Percentiles rank a stretch among this genome's conserved stretches.
These are phyloP conservation scores for Apeira syringaria DNA, from an alignment of 2,888 invertebrate species.

Conservation along the genomic window DNA sequence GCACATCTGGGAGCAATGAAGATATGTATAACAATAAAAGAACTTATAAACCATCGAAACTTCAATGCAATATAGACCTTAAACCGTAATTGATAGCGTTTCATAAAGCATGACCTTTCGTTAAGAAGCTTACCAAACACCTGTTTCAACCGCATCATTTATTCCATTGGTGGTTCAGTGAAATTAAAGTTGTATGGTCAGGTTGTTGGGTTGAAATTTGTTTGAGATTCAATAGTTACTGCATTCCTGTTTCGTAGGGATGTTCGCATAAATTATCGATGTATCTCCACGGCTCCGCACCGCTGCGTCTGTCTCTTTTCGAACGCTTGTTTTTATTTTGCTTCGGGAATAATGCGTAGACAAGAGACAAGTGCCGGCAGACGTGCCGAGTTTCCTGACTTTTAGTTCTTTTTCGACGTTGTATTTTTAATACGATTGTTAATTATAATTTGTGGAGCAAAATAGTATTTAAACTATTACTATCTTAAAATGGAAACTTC, in stretches of 20 bases:
- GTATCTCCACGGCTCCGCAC: constrained; percentile 63
- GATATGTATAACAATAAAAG: constrained; percentile 38
- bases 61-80: constrained; percentile 35
- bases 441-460: too few species aligned
- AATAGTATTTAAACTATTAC: too few species aligned
- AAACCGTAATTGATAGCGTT: neutral
- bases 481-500: too few species aligned
- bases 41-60: constrained; percentile 28
- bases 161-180: constrained; percentile 37
- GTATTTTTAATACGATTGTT: too few species aligned
- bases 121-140: constrained; percentile 71
- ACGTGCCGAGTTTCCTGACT: neutral
- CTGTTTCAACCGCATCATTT: constrained; percentile 77
- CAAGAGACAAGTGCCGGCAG: constrained; percentile 58
- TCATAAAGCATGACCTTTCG: constrained; percentile 22
- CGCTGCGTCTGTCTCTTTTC: constrained; percentile 65
- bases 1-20: constrained; percentile 82
- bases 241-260: constrained; percentile 79
- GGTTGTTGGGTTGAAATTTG: constrained; percentile 36
- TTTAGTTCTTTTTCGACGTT: constrained; percentile 2
- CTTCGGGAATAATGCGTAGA: constrained; percentile 54
- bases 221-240: constrained; percentile 30
- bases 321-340: constrained; percentile 77
- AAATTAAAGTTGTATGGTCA: constrained; percentile 31
- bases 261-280: constrained; percentile 83